Conservation (phyloP, 2,797 vertebrate species). For the Tamandua tetradactyla region DNA sequence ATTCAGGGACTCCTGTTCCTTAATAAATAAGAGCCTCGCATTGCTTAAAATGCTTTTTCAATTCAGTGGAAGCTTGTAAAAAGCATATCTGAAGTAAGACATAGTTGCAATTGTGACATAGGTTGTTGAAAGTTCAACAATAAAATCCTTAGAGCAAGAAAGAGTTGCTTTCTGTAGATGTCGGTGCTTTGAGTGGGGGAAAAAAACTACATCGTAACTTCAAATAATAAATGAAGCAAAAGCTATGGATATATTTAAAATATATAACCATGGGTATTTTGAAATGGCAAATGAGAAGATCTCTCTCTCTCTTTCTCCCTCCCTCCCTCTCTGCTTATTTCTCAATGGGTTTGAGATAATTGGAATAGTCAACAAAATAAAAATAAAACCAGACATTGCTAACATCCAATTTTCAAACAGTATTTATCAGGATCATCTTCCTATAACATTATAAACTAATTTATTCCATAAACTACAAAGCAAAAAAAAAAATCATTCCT, state of each 20-base stretch:
- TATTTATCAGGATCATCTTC: background rate
- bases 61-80: background rate
- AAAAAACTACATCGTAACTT: background rate
- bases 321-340: background rate
- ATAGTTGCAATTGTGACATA: background rate
- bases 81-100: background rate
- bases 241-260: background rate
- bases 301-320: background rate
- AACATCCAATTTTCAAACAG: background rate
- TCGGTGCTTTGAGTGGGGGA: background rate
- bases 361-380: background rate
- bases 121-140: slow-evolving; percentile 8
- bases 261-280: background rate
- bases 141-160: background rate
- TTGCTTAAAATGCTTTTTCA: background rate
- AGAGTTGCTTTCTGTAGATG: background rate
- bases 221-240: background rate
- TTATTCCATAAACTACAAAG: background rate
- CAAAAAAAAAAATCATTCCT: background rate
- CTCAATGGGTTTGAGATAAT: background rate
- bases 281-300: background rate
- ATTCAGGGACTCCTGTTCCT: background rate
- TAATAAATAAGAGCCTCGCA: background rate
- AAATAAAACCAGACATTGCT: background rate
- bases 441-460: background rate